phyloP scores from a whole-genome alignment of 2,113 vertebrate genomes.

The Tyrannus savana region DNA sequence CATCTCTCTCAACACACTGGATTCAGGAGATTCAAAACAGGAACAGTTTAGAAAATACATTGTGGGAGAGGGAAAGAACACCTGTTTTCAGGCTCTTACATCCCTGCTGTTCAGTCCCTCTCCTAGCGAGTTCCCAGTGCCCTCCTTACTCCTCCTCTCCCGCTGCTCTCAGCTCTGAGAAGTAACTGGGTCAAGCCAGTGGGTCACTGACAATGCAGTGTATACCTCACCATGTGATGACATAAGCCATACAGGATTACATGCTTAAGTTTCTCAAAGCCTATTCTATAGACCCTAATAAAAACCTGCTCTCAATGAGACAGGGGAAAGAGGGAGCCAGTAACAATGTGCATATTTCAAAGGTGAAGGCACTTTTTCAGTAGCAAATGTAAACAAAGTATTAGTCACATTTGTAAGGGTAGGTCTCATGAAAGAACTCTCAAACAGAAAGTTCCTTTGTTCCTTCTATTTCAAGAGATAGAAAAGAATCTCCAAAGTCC shows the following conservation, averaged over 20 bases:
- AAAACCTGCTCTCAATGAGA: background rate
- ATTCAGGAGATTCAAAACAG: background rate
- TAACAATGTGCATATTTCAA: background rate
- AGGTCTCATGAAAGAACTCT: background rate
- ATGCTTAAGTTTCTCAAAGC: background rate
- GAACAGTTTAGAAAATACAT: background rate
- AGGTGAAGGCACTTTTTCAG: background rate
- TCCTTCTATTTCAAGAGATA: background rate
- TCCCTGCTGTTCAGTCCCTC: background rate
- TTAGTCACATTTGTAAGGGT: background rate
- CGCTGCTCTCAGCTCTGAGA: background rate
- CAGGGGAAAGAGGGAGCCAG: background rate
- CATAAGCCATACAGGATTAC: background rate
- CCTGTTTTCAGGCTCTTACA: background rate
- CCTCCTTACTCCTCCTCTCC: background rate
- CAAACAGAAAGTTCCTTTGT: background rate
- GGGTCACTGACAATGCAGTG: background rate
- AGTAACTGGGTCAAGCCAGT: slow-evolving; percentile 19
- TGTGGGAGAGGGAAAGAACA: background rate
- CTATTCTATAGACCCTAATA: background rate
- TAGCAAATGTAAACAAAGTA: background rate
- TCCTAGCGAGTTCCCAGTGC: background rate
- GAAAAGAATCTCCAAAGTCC: background rate
- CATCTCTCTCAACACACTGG: background rate
- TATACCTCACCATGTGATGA: background rate